Base-by-base conservation (phyloP, 2,888 invertebrate species). In the Phrixothrix hirtus region DNA sequence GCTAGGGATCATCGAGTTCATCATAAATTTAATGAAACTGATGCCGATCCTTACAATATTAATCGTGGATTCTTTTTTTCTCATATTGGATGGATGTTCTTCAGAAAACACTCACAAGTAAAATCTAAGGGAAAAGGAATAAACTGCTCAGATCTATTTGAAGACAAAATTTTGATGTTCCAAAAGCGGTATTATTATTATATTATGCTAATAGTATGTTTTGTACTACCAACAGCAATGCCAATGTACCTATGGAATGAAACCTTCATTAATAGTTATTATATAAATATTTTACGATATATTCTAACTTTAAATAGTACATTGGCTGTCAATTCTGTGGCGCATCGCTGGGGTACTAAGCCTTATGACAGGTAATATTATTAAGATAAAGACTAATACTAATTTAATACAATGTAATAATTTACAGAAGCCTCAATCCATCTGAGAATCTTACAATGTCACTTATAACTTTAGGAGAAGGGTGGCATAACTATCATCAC, bases 1-100 rank as follows among this genome's bases (percentile, higher is more conserved):
- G 84, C 88, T 0, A 81, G 89, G 51, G 89, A 89, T 68, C 88
- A 89, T 77, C 82, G 91, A 64, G 88, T 91, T 70, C 92, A 95
- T 74, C 95, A 95, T 79, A 95, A 95, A 74, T 95, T 87, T 77
- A 90, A 89, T 12, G 95, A 95, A 73, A 95, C 95, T 0, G 87
- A 95, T 73, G 95, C 94, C 0, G 95, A 95, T 77, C 95, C 95
- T 0, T 94, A 95, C 74, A 94, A 95, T 71, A 91, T 93, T 1
- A 89, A 79, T 43, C 81, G 95, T 15, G 97, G 97, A 6, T 95
- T 97, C 79, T 96, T 96, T 82, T 97, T 96, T 78, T 86, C 95
- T 0, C 96, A 97, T 75, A 83, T 96, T 64, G 97, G 97, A 51
- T 97, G 97, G 97, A 80, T 97, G 57, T 77, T 96, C 45, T 88